phyloP scores from a whole-genome alignment of 2,888 invertebrate genomes.

The Patella caerulea region DNA sequence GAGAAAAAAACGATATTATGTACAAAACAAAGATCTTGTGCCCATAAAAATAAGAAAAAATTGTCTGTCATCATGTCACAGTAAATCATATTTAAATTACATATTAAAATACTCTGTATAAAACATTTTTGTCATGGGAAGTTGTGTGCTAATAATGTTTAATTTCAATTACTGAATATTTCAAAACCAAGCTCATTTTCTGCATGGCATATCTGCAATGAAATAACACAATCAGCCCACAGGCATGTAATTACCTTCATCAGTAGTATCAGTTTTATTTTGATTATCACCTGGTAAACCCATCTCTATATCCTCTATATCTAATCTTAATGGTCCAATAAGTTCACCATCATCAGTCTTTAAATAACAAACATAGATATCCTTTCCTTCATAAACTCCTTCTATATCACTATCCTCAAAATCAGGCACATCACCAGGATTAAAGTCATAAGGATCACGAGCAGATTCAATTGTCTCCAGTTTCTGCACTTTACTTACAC shows the following conservation, averaged over 20 bases:
- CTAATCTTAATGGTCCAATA: conserved; percentile 62
- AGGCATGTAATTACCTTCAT: neutral
- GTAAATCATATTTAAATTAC: too few species aligned
- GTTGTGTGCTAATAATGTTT: too few species aligned
- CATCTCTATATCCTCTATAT: conserved; percentile 53
- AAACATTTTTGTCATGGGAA: too few species aligned
- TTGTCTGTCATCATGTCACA: too few species aligned
- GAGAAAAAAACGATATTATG: too few species aligned
- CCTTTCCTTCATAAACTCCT: conserved; percentile 47
- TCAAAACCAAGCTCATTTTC: too few species aligned
- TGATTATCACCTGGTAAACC: conserved; percentile 33
- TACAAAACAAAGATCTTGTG: too few species aligned
- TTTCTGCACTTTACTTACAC: neutral
- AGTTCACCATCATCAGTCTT: conserved; percentile 57
- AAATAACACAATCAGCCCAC: too few species aligned
- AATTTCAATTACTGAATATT: too few species aligned
- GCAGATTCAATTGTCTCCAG: neutral
- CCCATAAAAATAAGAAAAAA: too few species aligned
- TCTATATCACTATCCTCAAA: conserved; percentile 46
- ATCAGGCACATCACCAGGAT: conserved; percentile 30
- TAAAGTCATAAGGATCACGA: neutral
- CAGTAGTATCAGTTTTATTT: neutral
- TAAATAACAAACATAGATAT: conserved; percentile 60
- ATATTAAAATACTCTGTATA: too few species aligned
- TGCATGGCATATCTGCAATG: too few species aligned